A percentile compares a stretch with the other conserved stretches of the same genome.
These are phyloP conservation scores for Lytechinus pictus DNA, from an alignment of 35 echinoderm and acorn worm genomes.

Conservation along the genomic window DNA sequence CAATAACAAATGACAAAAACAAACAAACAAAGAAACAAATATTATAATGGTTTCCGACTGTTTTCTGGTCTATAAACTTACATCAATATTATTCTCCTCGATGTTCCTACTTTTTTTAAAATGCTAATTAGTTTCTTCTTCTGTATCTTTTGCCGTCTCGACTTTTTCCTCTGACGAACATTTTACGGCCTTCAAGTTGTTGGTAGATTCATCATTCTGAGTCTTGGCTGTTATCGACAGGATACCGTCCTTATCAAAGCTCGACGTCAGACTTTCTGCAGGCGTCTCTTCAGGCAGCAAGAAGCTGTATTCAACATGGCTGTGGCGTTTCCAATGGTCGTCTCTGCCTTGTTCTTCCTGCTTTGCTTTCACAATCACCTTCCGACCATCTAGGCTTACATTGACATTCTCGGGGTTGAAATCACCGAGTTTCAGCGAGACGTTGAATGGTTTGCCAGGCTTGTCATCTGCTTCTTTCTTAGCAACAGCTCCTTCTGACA, in stretches of 20 bases:
- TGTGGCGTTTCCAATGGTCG: neutral
- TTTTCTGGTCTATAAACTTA: no score
- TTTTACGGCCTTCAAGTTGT: neutral
- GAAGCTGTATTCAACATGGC: constrained; percentile 21
- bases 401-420: neutral
- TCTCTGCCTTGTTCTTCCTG: neutral
- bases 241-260: neutral
- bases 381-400: constrained; percentile 6
- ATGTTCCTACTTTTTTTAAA: no score
- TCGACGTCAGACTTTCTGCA: neutral
- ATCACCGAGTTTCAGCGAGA: constrained; percentile 9
- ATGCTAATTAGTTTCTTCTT: no score
- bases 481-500: neutral
- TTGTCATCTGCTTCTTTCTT: neutral
- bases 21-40: no score
- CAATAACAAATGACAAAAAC: no score
- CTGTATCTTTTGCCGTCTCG: no score
- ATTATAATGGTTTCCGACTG: no score
- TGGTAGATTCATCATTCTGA: neutral
- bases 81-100: no score
- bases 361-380: neutral
- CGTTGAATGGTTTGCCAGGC: neutral
- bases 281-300: neutral
- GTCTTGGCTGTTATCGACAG: neutral
- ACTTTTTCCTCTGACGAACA: no score